These are phyloP conservation scores for Catocala nupta DNA, from an alignment of 2,888 invertebrate species.

Conservation along the genomic window DNA sequence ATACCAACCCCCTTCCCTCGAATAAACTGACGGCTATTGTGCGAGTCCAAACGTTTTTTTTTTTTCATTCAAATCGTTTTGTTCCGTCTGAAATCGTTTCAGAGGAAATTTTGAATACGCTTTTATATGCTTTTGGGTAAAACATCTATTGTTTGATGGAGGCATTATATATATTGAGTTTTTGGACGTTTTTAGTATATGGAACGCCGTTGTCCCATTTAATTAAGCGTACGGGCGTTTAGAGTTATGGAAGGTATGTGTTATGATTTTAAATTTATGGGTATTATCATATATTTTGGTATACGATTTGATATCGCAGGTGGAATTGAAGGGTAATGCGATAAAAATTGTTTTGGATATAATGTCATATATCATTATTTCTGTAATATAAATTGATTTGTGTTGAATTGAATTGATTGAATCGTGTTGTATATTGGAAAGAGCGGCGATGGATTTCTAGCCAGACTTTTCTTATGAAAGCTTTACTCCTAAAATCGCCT, in stretches of 20 bases:
- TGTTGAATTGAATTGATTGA: too few species aligned
- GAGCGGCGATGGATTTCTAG: too few species aligned
- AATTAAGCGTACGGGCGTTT: not conserved
- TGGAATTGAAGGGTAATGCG: too few species aligned
- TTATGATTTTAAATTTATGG: constrained; percentile 1
- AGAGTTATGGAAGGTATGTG: not conserved
- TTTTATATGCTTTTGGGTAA: not conserved
- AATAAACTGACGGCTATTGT: constrained; percentile 50
- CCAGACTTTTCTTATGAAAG: too few species aligned
- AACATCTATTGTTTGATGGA: constrained; percentile 1
- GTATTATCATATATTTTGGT: not conserved
- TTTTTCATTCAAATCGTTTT: constrained; percentile 30
- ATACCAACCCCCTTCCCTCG: constrained; percentile 36
- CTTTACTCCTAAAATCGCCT: too few species aligned
- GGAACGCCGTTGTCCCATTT: not conserved
- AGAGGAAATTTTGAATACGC: constrained; percentile 1
- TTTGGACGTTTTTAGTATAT: not conserved
- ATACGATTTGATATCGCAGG: too few species aligned
- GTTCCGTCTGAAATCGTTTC: constrained; percentile 8
- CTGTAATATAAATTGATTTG: too few species aligned
- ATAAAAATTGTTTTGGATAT: too few species aligned
- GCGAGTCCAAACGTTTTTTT: constrained; percentile 22
- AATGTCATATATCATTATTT: too few species aligned
- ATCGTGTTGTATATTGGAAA: too few species aligned
- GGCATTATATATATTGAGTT: not conserved